Conservation (phyloP, 2,113 vertebrate species). For the Macquaria ambigua region DNA sequence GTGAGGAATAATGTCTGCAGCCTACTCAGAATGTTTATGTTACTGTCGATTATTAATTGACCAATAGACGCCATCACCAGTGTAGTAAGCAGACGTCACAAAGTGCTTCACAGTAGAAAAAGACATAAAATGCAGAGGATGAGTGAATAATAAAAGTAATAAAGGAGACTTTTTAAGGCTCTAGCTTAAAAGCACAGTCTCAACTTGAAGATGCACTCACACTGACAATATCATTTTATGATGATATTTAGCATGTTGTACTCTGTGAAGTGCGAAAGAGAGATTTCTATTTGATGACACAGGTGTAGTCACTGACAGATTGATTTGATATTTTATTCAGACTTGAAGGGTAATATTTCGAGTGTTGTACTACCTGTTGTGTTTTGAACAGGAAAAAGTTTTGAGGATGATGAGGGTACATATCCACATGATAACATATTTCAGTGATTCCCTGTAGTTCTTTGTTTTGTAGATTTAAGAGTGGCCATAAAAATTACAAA, state of each 20-base stretch:
- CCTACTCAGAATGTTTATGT: neutral
- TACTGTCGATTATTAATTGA: neutral
- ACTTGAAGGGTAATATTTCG: neutral
- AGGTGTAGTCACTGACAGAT: neutral
- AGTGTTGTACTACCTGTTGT: neutral
- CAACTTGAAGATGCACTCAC: neutral
- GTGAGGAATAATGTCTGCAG: neutral
- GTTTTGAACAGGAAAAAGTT: neutral
- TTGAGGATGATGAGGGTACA: neutral
- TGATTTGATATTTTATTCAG: neutral
- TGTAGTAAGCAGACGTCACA: neutral
- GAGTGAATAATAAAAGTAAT: neutral
- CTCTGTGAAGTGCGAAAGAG: neutral
- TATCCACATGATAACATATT: neutral
- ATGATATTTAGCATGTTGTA: neutral
- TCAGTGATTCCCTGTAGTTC: neutral
- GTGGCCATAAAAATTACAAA: neutral
- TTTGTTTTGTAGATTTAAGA: neutral
- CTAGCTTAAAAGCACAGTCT: neutral
- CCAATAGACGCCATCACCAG: too few species aligned
- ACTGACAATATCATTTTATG: neutral
- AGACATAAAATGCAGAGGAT: neutral
- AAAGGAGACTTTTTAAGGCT: neutral
- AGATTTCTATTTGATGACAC: slow-evolving; percentile 7
- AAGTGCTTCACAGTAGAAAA: neutral